Evolutionary conservation across 1,140 invertebrate species (phyloP), one percentile per base, ranked within the genome.

Genomic region (Matsumurasca onukii): DNA sequence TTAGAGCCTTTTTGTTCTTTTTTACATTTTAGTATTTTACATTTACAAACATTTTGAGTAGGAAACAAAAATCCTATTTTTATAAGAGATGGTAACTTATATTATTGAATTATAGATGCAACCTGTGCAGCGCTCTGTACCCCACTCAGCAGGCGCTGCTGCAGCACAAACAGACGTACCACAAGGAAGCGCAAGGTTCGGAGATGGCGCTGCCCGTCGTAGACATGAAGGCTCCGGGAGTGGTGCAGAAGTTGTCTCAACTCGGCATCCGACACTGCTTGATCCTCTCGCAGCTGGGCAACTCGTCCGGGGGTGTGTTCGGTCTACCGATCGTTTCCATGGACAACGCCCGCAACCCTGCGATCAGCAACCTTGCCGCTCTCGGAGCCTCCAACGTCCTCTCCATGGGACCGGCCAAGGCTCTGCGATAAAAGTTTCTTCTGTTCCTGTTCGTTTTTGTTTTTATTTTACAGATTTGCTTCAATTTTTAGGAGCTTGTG

Each of bases 231-330:
- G 85, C 87, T 31, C 83, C 86, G 1, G 83, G 85, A 3, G 83
- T 86, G 34, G 74, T 89, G 15, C 84, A 84, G 70, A 82, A 87
- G 57, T 78, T 92, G 22, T 81, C 81, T 65, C 84, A 77, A 76
- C 79, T 91, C 67, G 90, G 90, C 52, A 89, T 92, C 70, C 85
- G 86, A 70, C 88, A 86, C 78, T 91, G 88, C 76, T 88, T 92
- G 71, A 88, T 89, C 1, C 77, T 91, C 57, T 87, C 86, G 0
- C 87, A 87, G 75, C 76, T 87, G 13, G 84, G 85, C 67, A 82
- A 84, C 66, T 82, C 82, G 69, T 79, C 83, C 0, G 84, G 85
- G 48, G 87, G 88, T 12, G 85, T 85, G 48, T 90, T 88, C 70
- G 88, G 86, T 17, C 79, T 91, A 52, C 90, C 90, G 0, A 86